Percentiles rank a stretch among this genome's conserved stretches.
Conservation (phyloP, 2,888 invertebrate species). For the Epinotia nisella region DNA sequence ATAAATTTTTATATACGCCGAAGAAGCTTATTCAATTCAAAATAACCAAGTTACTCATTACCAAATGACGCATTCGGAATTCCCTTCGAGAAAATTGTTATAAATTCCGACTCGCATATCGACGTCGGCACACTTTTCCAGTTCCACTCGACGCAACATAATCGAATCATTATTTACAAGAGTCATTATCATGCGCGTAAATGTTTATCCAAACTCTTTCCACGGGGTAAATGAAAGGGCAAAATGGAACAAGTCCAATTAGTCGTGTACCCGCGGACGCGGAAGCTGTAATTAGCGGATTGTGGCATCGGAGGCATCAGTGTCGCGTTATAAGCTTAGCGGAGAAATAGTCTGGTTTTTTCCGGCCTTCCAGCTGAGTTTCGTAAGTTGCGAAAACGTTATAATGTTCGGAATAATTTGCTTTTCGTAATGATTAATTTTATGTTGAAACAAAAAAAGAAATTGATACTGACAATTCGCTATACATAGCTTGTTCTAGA, state of each 20-base stretch:
- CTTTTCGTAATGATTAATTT: not conserved
- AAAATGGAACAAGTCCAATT: slow-evolving; percentile 53
- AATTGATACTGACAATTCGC: too few relatives aligned
- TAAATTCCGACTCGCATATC: slow-evolving; percentile 1
- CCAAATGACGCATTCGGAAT: not conserved
- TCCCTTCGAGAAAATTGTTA: not conserved
- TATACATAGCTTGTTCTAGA: too few relatives aligned
- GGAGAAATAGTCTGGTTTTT: slow-evolving; percentile 4
- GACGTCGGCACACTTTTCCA: not conserved
- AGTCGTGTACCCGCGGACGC: slow-evolving; percentile 50
- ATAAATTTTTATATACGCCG: too few relatives aligned
- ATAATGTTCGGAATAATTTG: not conserved
- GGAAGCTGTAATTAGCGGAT: slow-evolving; percentile 56
- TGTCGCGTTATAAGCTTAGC: slow-evolving; percentile 25
- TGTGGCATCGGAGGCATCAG: slow-evolving; percentile 46
- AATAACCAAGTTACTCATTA: slow-evolving; percentile 9
- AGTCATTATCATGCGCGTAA: slow-evolving; percentile 35
- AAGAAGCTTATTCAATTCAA: not conserved
- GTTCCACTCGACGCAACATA: slow-evolving; percentile 20
- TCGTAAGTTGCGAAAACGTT: not conserved
- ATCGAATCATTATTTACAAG: slow-evolving; percentile 39
- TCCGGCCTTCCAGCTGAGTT: slow-evolving; percentile 41
- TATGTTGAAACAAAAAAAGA: too few relatives aligned
- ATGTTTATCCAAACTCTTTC: slow-evolving; percentile 39
- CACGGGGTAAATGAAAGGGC: slow-evolving; percentile 45